phyloP scores from a whole-genome alignment of 2,113 vertebrate species.

The Dermatemys mawii region DNA sequence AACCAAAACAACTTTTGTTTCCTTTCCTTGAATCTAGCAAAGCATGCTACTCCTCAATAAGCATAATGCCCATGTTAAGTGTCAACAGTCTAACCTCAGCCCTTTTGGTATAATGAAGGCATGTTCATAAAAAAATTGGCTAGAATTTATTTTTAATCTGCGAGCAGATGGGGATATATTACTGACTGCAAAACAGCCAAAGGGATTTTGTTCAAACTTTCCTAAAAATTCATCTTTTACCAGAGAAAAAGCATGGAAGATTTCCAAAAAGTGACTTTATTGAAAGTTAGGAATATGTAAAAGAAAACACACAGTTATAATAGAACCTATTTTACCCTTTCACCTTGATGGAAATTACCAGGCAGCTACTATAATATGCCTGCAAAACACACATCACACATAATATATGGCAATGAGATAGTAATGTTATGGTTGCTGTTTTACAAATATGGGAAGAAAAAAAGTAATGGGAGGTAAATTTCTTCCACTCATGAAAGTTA shows the following conservation, averaged over 20 bases:
- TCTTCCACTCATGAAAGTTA: not conserved
- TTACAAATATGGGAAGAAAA: not conserved
- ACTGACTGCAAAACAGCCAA: not conserved
- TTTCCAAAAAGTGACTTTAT: not conserved
- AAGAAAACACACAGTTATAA: not conserved
- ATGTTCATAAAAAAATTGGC: not conserved
- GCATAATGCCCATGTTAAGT: not conserved
- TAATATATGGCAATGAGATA: not conserved
- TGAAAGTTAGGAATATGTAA: not conserved
- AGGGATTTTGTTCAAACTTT: not conserved
- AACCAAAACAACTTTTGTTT: not conserved
- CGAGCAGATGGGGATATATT: not conserved
- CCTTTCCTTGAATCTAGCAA: not conserved
- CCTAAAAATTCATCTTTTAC: not conserved
- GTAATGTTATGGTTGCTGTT: slow-evolving; percentile 24
- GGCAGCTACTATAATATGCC: not conserved
- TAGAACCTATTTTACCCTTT: not conserved
- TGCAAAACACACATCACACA: not conserved
- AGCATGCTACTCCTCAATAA: not conserved
- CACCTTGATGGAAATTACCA: not conserved
- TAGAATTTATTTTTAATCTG: not conserved
- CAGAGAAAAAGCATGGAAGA: not conserved
- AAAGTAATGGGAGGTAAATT: not conserved
- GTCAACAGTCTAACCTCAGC: rapidly evolving
- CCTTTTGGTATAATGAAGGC: not conserved